Percentiles rank a stretch among this genome's conserved stretches.
These are phyloP conservation scores for Cotesia glomerata DNA, from an alignment of 1,140 invertebrate species.

Conservation along the genomic window DNA sequence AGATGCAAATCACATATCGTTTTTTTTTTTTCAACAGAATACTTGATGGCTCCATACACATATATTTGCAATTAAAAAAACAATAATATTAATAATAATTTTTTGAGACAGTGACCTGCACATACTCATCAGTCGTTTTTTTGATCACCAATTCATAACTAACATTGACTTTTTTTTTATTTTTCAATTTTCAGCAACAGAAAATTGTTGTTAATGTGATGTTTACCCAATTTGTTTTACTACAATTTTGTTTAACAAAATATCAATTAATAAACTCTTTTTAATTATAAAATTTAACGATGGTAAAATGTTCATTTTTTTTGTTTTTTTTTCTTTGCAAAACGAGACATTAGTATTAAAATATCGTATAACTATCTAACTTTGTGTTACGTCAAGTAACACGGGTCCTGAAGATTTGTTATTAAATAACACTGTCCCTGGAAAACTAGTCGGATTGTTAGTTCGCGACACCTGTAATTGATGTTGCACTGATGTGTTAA, in stretches of 20 bases:
- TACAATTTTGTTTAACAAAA: conserved; percentile 42
- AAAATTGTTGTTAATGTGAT: conserved; percentile 16
- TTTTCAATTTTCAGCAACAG: not conserved
- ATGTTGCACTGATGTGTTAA: conserved; percentile 31
- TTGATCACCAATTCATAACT: conserved; percentile 1
- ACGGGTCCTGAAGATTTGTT: conserved; percentile 53
- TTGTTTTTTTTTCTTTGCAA: conserved; percentile 22
- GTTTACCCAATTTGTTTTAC: conserved; percentile 40
- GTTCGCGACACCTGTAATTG: conserved; percentile 30
- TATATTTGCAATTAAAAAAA: not conserved
- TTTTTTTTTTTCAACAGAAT: too few relatives aligned
- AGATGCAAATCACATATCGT: too few relatives aligned
- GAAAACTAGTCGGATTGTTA: conserved; percentile 49
- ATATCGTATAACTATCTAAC: conserved; percentile 43
- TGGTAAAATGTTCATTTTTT: too few relatives aligned
- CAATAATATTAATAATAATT: too few relatives aligned
- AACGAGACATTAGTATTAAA: conserved; percentile 32
- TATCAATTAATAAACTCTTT: conserved; percentile 49
- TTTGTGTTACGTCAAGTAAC: conserved; percentile 56
- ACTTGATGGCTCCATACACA: too few relatives aligned
- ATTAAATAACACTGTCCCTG: conserved; percentile 56
- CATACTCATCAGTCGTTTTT: conserved; percentile 34
- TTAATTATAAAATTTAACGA: conserved; percentile 43
- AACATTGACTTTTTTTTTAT: not conserved
- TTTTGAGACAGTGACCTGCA: conserved; percentile 46